phyloP scores from a whole-genome alignment of 2,888 invertebrate genomes.

The Tenthredo scrophulariae region DNA sequence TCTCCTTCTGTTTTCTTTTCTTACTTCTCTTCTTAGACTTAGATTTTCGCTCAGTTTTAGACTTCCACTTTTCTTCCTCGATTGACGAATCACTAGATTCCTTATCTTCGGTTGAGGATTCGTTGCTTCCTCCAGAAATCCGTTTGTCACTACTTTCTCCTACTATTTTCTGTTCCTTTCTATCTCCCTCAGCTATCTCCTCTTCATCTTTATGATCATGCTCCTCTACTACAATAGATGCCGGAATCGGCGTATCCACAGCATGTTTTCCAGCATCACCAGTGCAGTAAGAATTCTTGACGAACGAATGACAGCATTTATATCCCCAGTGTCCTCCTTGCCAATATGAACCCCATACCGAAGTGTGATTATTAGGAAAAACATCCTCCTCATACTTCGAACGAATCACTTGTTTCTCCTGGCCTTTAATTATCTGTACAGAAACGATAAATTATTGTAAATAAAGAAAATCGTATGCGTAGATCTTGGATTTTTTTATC shows the following conservation, averaged over 20 bases:
- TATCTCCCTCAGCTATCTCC: slow-evolving; percentile 66
- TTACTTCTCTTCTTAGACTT: slow-evolving; percentile 80
- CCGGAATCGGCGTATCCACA: slow-evolving; percentile 53
- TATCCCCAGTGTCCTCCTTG: slow-evolving; percentile 96
- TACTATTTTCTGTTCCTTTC: slow-evolving; percentile 59
- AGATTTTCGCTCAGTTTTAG: slow-evolving; percentile 75
- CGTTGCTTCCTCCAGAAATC: slow-evolving; percentile 57
- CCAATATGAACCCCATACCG: slow-evolving; percentile 99
- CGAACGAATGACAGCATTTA: slow-evolving; percentile 95
- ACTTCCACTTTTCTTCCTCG: slow-evolving; percentile 79
- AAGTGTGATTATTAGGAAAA: slow-evolving; percentile 94
- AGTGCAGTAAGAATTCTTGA: slow-evolving; percentile 94
- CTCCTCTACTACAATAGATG: slow-evolving; percentile 25
- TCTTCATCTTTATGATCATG: slow-evolving; percentile 66
- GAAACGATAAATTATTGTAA: slow-evolving; percentile 11
- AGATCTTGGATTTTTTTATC: slow-evolving; percentile 71
- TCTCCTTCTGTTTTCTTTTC: slow-evolving; percentile 78
- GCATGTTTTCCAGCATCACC: slow-evolving; percentile 84
- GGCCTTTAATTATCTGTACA: slow-evolving; percentile 84
- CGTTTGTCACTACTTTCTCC: slow-evolving; percentile 58
- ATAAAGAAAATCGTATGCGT: slow-evolving; percentile 58
- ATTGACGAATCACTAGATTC: slow-evolving; percentile 78
- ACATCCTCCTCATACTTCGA: slow-evolving; percentile 97
- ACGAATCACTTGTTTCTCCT: slow-evolving; percentile 91
- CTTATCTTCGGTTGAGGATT: slow-evolving; percentile 69